Base-by-base conservation (phyloP, 2,797 vertebrate genomes). In the Hyperoplus immaculatus region DNA sequence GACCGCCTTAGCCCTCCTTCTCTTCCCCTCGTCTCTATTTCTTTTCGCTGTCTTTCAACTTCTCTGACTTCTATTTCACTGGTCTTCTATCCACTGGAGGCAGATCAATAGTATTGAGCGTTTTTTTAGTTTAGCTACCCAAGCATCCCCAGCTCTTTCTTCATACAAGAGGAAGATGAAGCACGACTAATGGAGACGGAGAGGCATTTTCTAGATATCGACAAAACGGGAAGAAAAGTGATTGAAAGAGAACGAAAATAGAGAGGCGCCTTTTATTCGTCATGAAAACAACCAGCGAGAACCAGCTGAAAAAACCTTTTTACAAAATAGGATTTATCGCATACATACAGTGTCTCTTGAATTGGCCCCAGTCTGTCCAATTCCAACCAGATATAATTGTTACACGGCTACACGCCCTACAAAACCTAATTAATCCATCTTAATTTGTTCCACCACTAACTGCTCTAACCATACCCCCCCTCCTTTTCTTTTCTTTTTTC, bases 71-170 rank as follows among this genome's bases (percentile, higher is more conserved):
- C 42, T 8, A 80, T 45, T 70, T 66, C 57, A 73, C 68, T 56
- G 75, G 60, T 68, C 66, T 73, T 77, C 49, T 71, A 83, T 77
- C 61, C 53, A 72, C 72, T 49, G 50, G 81, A 87, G 84, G 83
- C 81, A 80, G 88, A 93, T 95, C 92, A 87, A 92, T 94, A 79
- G n/a, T 87, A 94, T 95, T 82, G 94, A 95, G 94, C 79, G 61
- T 55, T 72, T 87, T 75, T 92, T 94, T 91, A 90, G 82, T 75
- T 29, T 77, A 84, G 83, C 87, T 89, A 81, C 74, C 84, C 86
- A 83, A 82, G 70, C 81, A 73, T 87, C 72, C 56, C 46, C 49
- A 67, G 58, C 56, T 80, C 75, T 88, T 85, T 86, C 79, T 90
- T 84, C 77, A 70, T 79, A 86, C 81, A 78, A 81, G 78, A 64